phyloP scores from a whole-genome alignment of 2,888 invertebrate genomes.

The Acanthosoma haemorrhoidale region DNA sequence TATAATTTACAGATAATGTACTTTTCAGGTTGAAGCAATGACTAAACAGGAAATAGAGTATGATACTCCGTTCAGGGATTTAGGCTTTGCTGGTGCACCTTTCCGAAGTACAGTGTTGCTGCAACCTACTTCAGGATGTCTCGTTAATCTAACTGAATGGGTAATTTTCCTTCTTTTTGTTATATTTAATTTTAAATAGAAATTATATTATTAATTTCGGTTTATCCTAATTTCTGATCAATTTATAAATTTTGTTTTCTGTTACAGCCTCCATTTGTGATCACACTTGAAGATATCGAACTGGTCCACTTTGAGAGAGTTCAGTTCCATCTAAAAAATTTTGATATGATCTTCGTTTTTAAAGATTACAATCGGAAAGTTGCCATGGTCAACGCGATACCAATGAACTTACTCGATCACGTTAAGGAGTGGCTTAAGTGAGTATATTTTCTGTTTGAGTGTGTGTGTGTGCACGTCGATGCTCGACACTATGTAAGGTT shows the following conservation, averaged over 20 bases:
- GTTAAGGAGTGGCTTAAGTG: constrained; percentile 99
- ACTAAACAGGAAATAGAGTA: constrained; percentile 97
- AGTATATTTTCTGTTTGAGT: constrained; percentile 46
- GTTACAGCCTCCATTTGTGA: constrained; percentile 72
- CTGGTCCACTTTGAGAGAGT: constrained; percentile 98
- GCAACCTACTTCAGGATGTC: constrained; percentile 95
- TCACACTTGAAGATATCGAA: constrained; percentile 95
- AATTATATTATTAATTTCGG: neutral
- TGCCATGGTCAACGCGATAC: constrained; percentile 97
- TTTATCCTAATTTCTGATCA: too few species aligned
- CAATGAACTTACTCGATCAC: constrained; percentile 98
- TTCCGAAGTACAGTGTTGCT: constrained; percentile 91
- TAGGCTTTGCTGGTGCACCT: constrained; percentile 97
- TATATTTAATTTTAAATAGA: neutral
- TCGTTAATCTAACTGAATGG: constrained; percentile 97
- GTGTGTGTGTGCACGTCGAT: neutral
- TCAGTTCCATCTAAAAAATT: constrained; percentile 96
- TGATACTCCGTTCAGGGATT: constrained; percentile 95
- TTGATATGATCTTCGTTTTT: constrained; percentile 99
- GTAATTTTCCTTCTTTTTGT: constrained; percentile 45
- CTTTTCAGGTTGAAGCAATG: constrained; percentile 69
- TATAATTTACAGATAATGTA: too few species aligned
- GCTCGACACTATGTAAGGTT: too few species aligned
- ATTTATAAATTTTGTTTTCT: too few species aligned
- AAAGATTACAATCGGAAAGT: constrained; percentile 94